Evolutionary conservation across 2,113 vertebrate genomes (phyloP), one percentile per base, ranked within the genome.

Genomic region (Grammomys surdaster): DNA sequence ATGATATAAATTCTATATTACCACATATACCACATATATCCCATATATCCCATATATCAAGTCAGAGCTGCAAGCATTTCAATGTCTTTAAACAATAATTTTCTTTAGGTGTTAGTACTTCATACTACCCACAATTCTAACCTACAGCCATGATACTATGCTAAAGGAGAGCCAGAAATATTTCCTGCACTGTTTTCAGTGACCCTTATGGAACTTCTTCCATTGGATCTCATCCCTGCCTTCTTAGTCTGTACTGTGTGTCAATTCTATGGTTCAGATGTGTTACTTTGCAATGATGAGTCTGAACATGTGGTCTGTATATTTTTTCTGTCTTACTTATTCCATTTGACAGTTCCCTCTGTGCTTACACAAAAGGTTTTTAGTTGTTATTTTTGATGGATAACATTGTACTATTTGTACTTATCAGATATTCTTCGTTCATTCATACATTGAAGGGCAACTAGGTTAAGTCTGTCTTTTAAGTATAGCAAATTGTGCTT

Each of bases 181-280:
- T 65, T 76, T 36, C 46, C 24, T 33, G 1, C 3, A 17, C 28
- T 60, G 11, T 14, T 65, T 87, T 43, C 17, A 19, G 26, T 82
- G 36, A 19, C 36, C 16, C 2, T 58, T 26, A 28, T 3, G 31
- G 31, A 89, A 51, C 9, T 67, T 90, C 69, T 19, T 67, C 36
- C 28, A 5, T 24, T 56, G 0, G 16, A 3, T 12, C 14, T 7
- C 24, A 10, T 43, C 19, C 10, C n/a, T 46, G 1, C 28, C 12
- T 17, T 43, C 14, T 10, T 36, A 60, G 6, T 81, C 10, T 36
- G 10, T 73, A 31, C 43, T 43, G 2, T 10, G 43, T 90, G 31
- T 4, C 10, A 46, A 19, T 65, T 75, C 24, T 65, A 19, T 16
- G 3, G 19, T 12, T 40, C 10, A 65, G 13, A 16, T 19, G 3